These are phyloP conservation scores for Anguilla anguilla DNA, from an alignment of 2,797 vertebrate species.

Conservation along the genomic window DNA sequence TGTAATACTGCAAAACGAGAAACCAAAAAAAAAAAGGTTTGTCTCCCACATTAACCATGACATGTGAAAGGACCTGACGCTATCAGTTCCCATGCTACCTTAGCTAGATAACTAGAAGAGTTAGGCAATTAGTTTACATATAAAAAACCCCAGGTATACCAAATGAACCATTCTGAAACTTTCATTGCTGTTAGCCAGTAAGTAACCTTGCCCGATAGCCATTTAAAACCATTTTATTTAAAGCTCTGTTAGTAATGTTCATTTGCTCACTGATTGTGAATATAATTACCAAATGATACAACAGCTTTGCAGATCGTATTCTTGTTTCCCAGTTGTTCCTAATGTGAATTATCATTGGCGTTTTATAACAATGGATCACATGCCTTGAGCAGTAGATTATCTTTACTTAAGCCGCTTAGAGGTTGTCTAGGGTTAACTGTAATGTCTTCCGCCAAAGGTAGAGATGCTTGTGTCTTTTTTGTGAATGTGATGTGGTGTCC, in stretches of 20 bases:
- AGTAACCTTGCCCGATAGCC: background rate
- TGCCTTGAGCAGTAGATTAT: background rate
- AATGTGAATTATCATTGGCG: too few relatives aligned
- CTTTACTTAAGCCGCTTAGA: background rate
- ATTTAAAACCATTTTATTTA: background rate
- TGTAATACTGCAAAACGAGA: background rate
- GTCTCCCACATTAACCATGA: background rate
- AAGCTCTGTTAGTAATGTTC: background rate
- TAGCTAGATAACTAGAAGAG: too few relatives aligned
- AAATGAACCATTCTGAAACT: background rate
- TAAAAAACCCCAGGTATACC: background rate
- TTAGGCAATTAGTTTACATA: background rate
- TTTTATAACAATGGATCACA: background rate
- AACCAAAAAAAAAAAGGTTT: too few relatives aligned
- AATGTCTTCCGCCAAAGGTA: too few relatives aligned
- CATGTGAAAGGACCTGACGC: background rate
- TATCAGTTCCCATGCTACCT: too few relatives aligned
- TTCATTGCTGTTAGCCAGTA: too few relatives aligned
- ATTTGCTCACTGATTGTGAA: background rate
- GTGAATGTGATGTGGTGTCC: background rate
- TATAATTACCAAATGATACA: background rate
- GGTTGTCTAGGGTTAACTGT: background rate
- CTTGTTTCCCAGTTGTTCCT: too few relatives aligned
- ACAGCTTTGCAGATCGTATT: background rate
- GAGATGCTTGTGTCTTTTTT: background rate